Evolutionary conservation across 2,888 invertebrate genomes (phyloP).

Genomic region (Morpho helenor): DNA sequence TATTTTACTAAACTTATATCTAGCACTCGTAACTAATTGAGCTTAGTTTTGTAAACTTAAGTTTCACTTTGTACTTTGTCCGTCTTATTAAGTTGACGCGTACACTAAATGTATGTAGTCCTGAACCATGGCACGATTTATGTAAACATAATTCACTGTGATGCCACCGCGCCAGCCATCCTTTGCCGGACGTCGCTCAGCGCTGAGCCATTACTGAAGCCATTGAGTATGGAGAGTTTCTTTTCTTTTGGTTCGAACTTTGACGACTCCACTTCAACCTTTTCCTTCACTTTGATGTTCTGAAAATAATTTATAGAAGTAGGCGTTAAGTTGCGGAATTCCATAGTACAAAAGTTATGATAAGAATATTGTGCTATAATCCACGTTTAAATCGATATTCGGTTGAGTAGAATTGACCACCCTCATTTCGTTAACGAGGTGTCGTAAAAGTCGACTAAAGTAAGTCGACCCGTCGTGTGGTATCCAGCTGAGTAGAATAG

Average conservation of each 20-base stretch:
- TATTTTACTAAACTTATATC: neutral
- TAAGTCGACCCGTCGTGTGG: too few species aligned
- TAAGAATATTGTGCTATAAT: neutral
- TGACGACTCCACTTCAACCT: constrained; percentile 37
- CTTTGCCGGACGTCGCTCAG: constrained; percentile 65
- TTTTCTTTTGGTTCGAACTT: constrained; percentile 52
- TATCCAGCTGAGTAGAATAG: too few species aligned
- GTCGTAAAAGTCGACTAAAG: too few species aligned
- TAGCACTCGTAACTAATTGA: constrained; percentile 26
- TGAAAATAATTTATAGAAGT: neutral
- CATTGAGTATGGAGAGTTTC: constrained; percentile 60
- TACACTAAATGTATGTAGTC: constrained; percentile 7
- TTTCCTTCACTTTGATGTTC: constrained; percentile 40
- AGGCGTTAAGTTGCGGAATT: too few species aligned
- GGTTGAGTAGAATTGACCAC: too few species aligned
- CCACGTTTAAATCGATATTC: too few species aligned
- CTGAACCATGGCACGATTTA: constrained; percentile 15
- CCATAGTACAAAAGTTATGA: too few species aligned
- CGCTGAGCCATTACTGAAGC: constrained; percentile 63
- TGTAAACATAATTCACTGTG: constrained; percentile 47
- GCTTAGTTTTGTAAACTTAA: constrained; percentile 18
- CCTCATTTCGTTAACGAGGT: too few species aligned
- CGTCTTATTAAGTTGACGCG: constrained; percentile 13
- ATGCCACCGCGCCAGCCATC: constrained; percentile 69
- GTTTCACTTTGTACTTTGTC: constrained; percentile 21